Conservation (phyloP, 2,113 vertebrate genomes). For the Phasianus colchicus region DNA sequence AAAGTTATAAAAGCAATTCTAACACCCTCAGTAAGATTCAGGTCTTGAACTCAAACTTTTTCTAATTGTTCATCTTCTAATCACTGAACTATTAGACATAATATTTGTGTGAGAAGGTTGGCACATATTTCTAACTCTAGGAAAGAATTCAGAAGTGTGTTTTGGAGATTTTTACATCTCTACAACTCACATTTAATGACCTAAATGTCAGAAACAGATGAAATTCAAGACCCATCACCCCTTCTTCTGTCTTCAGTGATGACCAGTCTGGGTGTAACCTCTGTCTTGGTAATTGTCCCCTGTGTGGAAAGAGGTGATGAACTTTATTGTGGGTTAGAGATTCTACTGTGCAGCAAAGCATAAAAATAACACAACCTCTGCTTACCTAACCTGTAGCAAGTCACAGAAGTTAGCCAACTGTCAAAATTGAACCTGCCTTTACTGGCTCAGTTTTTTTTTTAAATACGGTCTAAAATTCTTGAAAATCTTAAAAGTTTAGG, state of each 20-base stretch:
- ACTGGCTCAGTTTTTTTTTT: neutral
- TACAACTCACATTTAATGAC: constrained; percentile 4
- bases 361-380: neutral
- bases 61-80: neutral
- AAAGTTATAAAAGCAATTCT: neutral
- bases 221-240: neutral
- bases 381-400: neutral
- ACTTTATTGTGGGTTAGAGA: neutral
- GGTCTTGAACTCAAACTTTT: neutral
- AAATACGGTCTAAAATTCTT: neutral
- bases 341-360: neutral
- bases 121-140: neutral
- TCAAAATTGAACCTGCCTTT: neutral
- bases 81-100: neutral
- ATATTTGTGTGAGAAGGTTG: neutral
- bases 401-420: neutral
- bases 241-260: constrained; percentile 4
- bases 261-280: neutral
- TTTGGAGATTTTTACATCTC: neutral
- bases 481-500: neutral
- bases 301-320: neutral
- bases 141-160: neutral
- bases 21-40: neutral
- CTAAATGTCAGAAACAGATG: neutral
- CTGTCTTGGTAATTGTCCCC: neutral